Conservation (phyloP, 2,888 invertebrate genomes). For the Drosophila basisetae region DNA sequence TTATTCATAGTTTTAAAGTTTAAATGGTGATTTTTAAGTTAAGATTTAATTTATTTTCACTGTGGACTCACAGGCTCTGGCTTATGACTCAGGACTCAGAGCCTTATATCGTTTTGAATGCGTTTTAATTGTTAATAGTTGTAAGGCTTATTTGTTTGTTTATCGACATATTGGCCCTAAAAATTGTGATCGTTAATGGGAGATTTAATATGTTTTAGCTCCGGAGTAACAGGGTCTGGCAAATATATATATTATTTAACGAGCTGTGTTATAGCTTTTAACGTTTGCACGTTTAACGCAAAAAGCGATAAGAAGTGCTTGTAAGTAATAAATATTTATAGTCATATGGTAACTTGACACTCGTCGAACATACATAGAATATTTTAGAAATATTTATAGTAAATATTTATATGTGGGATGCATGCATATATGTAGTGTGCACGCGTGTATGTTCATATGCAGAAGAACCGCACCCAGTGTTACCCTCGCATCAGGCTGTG, state of each 20-base stretch:
- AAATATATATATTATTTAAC: conserved; percentile 18
- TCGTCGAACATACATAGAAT: conserved; percentile 8
- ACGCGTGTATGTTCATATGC: neutral
- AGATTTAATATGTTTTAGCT: neutral
- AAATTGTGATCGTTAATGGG: neutral
- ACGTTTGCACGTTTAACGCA: neutral
- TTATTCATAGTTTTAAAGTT: neutral
- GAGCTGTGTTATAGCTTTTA: conserved; percentile 14
- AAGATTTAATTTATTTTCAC: too few species aligned
- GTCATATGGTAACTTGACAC: conserved; percentile 28
- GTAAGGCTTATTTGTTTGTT: neutral
- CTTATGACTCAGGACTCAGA: neutral
- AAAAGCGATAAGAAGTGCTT: conserved; percentile 2
- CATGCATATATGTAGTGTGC: conserved; percentile 12
- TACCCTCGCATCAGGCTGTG: conserved; percentile 11
- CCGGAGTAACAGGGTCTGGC: neutral
- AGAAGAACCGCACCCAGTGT: conserved; percentile 30
- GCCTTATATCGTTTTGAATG: neutral
- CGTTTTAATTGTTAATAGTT: neutral
- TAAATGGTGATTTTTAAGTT: too few species aligned
- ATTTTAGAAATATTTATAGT: conserved; percentile 13
- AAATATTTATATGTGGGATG: neutral
- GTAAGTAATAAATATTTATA: conserved; percentile 33
- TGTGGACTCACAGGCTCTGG: too few species aligned
- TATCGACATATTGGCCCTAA: neutral